Base-by-base conservation (phyloP, 1,140 invertebrate genomes). In the Epicauta chinensis region DNA sequence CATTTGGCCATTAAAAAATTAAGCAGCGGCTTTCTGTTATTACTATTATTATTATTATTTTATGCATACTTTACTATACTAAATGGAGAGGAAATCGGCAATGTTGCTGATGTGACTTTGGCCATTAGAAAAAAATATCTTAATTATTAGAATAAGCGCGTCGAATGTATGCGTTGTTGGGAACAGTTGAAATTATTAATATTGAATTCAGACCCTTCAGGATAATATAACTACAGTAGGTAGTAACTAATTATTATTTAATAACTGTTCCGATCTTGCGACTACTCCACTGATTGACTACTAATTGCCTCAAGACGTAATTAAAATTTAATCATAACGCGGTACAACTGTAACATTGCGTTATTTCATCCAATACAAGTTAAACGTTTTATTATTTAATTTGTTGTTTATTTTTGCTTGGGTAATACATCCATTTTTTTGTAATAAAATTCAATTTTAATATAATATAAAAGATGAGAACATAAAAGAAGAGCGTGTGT, bases 1-100 rank as follows among this genome's bases (percentile, higher is more conserved):
- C 68, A 70, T 70, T 69, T 67, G 61, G 64, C 68, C 68, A 70
- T 70, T 70, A 70, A 70, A 70, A 70, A 70, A 70, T 70, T 70
- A 70, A 66, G 64, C 64, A 54, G 49, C 46, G 58, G 62, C 56
- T 61, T 63, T 58, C 42, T 62, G 64, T 67, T 64, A 63, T 68
- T 68, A 69, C 66, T 69, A 69, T 67, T 69, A 66, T 67, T 64
- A 63, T 68, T 68, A 69, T 67, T 69, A 69, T 67, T 69, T 69
- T 68, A 68, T 69, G 67, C 65, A 62, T 62, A 62, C 56, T 64
- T 66, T 61, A 56, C 53, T 63, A 55, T 52, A 51, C 46, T 57
- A 63, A 67, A 66, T 63, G 66, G 66, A 49, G 57, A 60, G 63
- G 56, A 65, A 64, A 63, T 65, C 61, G 46, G 32, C 12, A 34